Base-by-base conservation (phyloP, 2,888 invertebrate species). In the Agrochola litura region DNA sequence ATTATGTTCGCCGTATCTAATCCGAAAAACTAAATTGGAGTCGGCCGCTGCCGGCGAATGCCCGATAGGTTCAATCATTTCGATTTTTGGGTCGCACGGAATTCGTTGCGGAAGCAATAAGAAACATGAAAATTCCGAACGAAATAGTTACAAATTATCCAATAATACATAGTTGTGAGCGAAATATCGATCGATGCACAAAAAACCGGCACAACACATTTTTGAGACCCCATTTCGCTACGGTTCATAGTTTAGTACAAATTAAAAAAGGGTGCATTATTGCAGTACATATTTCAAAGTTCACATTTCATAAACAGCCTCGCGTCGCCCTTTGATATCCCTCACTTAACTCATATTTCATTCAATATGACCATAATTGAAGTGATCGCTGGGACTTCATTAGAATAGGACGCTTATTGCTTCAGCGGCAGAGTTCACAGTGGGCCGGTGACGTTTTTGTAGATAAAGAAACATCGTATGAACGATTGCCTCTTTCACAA, bases 1-100 rank as follows among this genome's bases (percentile, higher is more conserved):
- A 96, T 96, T 96, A 96, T 96, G 95, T 96, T 95, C 93, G 96
- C 96, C 95, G 96, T 96, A 95, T 96, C 96, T 96, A 96, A 96
- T 96, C 95, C 95, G 94, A 96, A 96, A 96, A 96, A 96, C 95
- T 95, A 96, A 96, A 96, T 96, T 96, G 96, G 96, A 96, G 94
- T 94, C 92, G 92, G 93, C 94, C 96, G 96, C 96, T 96, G 96
- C 95, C 95, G 96, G 96, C 96, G 92, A 94, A 94, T 94, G 95
- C 94, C 94, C 95, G 94, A 95, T 96, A 95, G 95, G 95, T 96
- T 94, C 96, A 95, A 96, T 96, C 95, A 95, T 95, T 94, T 94
- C 93, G 92, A 94, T 92, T 96, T 95, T 93, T 94, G 95, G 96
- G 95, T 96, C 96, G 96, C 96, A 96, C 96, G 96, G 95, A 96